Evolutionary conservation across 2,797 vertebrate species (phyloP).

Genomic region (Xenentodon cancila): DNA sequence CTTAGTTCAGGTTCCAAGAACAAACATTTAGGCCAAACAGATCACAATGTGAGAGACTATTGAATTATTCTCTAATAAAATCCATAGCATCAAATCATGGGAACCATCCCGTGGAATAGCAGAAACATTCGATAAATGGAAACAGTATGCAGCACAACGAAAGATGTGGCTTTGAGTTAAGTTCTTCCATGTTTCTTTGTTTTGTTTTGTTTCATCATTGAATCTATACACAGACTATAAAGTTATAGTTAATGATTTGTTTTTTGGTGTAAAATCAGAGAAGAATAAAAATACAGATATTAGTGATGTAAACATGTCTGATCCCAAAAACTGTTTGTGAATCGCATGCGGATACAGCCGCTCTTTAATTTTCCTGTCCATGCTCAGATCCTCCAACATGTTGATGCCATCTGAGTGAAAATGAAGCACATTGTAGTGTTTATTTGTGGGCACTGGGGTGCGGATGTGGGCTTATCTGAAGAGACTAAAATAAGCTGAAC

Average conservation of each 20-base stretch:
- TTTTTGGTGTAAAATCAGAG: slow-evolving; percentile 8
- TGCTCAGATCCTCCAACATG: slow-evolving; percentile 41
- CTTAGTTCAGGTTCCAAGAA: not conserved
- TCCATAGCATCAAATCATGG: slow-evolving; percentile 20
- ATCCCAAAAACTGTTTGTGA: too few species aligned
- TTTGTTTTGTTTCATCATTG: slow-evolving; percentile 2
- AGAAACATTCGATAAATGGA: slow-evolving; percentile 34
- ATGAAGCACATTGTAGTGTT: slow-evolving; percentile 44
- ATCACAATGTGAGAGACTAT: slow-evolving; percentile 1
- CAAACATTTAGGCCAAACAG: not conserved
- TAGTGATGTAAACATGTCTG: not conserved
- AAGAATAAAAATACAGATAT: not conserved
- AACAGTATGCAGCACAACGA: slow-evolving; percentile 28
- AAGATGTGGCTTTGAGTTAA: slow-evolving; percentile 48
- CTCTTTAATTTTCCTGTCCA: slow-evolving; percentile 40
- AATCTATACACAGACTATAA: slow-evolving; percentile 2
- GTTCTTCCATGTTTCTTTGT: slow-evolving; percentile 42
- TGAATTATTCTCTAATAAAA: slow-evolving; percentile 23
- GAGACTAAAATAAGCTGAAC: slow-evolving; percentile 51
- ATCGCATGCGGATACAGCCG: slow-evolving; percentile 26
- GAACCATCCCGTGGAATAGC: slow-evolving; percentile 32
- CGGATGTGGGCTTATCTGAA: slow-evolving; percentile 81
- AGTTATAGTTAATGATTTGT: slow-evolving; percentile 28
- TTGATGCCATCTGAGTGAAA: slow-evolving; percentile 39
- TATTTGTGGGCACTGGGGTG: slow-evolving; percentile 78